Base-by-base conservation (phyloP, 2,888 invertebrate species). In the Noctua comes region DNA sequence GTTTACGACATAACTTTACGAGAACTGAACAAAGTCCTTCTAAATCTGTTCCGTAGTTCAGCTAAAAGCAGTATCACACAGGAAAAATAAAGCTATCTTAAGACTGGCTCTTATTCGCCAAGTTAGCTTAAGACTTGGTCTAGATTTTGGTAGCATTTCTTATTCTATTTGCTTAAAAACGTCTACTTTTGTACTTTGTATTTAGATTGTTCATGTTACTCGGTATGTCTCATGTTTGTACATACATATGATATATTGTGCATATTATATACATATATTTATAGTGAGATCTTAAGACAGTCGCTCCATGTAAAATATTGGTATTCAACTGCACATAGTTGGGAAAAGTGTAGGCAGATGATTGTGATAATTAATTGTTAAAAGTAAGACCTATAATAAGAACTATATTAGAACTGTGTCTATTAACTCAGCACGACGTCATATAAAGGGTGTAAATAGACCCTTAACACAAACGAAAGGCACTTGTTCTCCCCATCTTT, bases 21-120 rank as follows among this genome's bases (percentile, higher is more conserved):
- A 70, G 59, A 27, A 80, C 54, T 74, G 31, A 48, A 48, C 24
- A 18, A 69, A 73, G 48, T 48, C n/a, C 46, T 59, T 66, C n/a
- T 68, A 73, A 70, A 77, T 68, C 69, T 72, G 40, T 59, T 66
- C 4, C 48, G 4, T 66, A 62, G 43, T 70, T 73, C 62, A 51
- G 62, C 2, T 11, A 16, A 40, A 31, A 27, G 48, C 69, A n/a
- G 68, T 27, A 59, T 72, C 13, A 21, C 40, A 11, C 11, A 16
- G 21, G n/a, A 65, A 59, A 65, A 43, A 27, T 73, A 48, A 13
- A 16, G 43, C 16, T 57, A 36, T 54, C 27, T 13, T 65, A 31
- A 16, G 40, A 51, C 54, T 6, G 46, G 21, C 40, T 48, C 21
- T 36, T 74, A 59, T n/a, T 70, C 5, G 16, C 74, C 54, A 46